These are phyloP conservation scores for Mustela lutreola DNA, from an alignment of 2,113 vertebrate species.

Conservation along the genomic window DNA sequence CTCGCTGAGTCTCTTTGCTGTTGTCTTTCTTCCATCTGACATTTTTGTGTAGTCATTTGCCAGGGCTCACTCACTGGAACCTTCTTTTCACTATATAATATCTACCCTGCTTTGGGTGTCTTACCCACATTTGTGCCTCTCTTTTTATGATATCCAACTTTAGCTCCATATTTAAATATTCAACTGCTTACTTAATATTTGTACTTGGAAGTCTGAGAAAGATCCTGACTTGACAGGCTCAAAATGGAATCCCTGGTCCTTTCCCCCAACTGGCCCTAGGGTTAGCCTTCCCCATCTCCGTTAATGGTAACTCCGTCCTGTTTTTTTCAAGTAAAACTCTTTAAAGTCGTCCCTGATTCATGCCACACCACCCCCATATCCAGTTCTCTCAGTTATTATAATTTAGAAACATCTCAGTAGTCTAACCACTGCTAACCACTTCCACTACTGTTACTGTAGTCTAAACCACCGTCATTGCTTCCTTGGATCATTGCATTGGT, in stretches of 20 bases:
- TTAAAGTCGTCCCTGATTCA: background rate
- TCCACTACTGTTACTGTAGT: background rate
- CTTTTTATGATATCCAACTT: background rate
- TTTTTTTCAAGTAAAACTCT: slow-evolving; percentile 12
- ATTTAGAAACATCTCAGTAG: background rate
- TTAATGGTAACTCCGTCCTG: background rate
- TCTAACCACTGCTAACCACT: background rate
- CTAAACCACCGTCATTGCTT: background rate
- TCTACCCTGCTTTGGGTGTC: background rate
- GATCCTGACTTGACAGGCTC: background rate
- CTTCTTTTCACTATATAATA: background rate
- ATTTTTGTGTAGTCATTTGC: background rate
- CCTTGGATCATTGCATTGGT: background rate
- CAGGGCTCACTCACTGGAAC: background rate
- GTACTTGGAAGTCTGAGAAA: background rate
- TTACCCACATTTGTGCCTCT: background rate
- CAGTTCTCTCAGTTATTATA: background rate
- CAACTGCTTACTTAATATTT: slow-evolving; percentile 9
- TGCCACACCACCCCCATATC: background rate
- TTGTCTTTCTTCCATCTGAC: background rate
- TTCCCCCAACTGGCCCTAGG: background rate
- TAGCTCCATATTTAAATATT: background rate
- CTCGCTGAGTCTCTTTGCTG: background rate
- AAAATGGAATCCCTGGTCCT: background rate
- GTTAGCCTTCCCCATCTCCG: background rate